Base-by-base conservation (phyloP, 2,113 vertebrate genomes). In the Xiphophorus hellerii region DNA sequence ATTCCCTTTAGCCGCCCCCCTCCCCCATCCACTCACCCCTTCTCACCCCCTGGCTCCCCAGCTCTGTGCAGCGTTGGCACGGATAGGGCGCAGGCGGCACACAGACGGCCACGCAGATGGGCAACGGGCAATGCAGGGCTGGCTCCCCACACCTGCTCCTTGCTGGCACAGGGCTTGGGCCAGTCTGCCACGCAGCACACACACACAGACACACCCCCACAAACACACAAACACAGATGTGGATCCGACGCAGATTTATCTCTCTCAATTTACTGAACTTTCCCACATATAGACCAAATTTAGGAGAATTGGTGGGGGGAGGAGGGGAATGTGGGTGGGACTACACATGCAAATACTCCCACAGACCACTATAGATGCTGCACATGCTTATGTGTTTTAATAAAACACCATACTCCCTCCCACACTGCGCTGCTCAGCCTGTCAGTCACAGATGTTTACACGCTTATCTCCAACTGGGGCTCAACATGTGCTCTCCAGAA, bases 41-140 rank as follows among this genome's bases (percentile, higher is more conserved):
- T 70, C 82, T 81, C 80, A 77, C 83, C 90, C 87, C 79, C 87
- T 77, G 77, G 83, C 91, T 90, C 88, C 79, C 83, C 84, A 62
- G 81, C 90, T 91, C 86, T 86, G 87, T 88, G 88, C 86, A 84
- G 87, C 85, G 77, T 88, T 94, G 93, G 94, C 92, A 93, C 90
- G n/a, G 90, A 76, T 86, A 84, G 92, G 94, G 94, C 92, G 90
- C 94, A 93, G 92, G 92, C 90, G 92, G 93, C 93, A 90, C 92
- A 93, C 92, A 95, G 94, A 95, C 94, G 93, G 94, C 90, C 90
- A 90, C 92, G 92, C 95, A 95, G 95, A 95, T 95, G 94, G 95
- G 93, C 92, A 92, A 87, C 92, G 93, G 93, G 93, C 94, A 90
- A 92, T 33, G 83, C 88, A 85, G 93, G 93, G 93, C 93, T 90